Percentiles rank a stretch among this genome's conserved stretches.
phyloP scores from a whole-genome alignment of 2,888 invertebrate species.

The Sphaerophoria taeniata region DNA sequence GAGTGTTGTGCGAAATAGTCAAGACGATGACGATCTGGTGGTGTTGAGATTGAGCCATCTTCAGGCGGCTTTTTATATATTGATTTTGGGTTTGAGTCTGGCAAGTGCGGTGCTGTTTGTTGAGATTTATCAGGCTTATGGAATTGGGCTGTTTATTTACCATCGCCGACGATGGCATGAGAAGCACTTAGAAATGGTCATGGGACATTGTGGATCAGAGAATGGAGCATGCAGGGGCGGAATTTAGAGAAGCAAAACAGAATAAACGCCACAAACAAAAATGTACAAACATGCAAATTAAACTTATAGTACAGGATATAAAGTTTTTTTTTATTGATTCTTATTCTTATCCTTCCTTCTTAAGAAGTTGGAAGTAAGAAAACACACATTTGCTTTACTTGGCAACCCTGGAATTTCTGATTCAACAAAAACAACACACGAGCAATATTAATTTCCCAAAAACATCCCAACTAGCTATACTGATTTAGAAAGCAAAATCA shows the following conservation, averaged over 20 bases:
- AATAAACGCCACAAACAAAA: background rate
- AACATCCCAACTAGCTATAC: too few relatives aligned
- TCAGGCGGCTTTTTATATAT: slow-evolving; percentile 79
- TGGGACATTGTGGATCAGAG: slow-evolving; percentile 22
- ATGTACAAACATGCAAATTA: slow-evolving; percentile 15
- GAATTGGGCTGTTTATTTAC: slow-evolving; percentile 56
- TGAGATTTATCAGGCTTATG: slow-evolving; percentile 74
- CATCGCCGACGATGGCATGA: slow-evolving; percentile 47
- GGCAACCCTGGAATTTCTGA: too few relatives aligned
- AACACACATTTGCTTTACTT: background rate
- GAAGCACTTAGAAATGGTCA: slow-evolving; percentile 12
- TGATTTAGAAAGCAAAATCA: background rate
- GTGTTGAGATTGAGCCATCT: slow-evolving; percentile 79
- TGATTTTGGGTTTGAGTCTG: slow-evolving; percentile 77
- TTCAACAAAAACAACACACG: slow-evolving; percentile 25
- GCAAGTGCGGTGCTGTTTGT: slow-evolving; percentile 76
- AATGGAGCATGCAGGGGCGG: slow-evolving; percentile 40
- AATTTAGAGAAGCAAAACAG: slow-evolving; percentile 5
- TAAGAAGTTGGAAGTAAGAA: background rate
- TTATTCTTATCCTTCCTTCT: too few relatives aligned
- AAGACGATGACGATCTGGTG: slow-evolving; percentile 77
- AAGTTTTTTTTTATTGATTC: too few relatives aligned
- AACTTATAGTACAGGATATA: background rate
- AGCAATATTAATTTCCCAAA: too few relatives aligned
- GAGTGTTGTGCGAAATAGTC: slow-evolving; percentile 72